These are phyloP conservation scores for Oryctes rhinoceros DNA, from an alignment of 1,140 invertebrate species.

Conservation along the genomic window DNA sequence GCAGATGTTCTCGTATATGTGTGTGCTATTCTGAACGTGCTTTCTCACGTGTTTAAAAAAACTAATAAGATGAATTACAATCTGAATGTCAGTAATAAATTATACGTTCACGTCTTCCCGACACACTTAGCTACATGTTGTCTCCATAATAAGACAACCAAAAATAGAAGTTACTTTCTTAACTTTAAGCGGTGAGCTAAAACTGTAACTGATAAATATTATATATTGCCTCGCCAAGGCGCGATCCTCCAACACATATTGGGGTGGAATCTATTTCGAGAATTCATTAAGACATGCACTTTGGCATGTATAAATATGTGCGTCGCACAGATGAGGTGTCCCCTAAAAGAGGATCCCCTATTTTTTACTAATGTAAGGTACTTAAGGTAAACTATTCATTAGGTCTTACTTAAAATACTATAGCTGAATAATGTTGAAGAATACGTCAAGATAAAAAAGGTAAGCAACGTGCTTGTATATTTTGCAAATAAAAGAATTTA, in stretches of 20 bases:
- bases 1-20: too few species aligned
- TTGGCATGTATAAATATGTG: background rate
- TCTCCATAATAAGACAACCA: background rate
- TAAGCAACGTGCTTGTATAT: too few species aligned
- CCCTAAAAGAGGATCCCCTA: background rate
- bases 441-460: too few species aligned
- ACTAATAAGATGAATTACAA: constrained; percentile 4
- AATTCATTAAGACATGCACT: constrained; percentile 1
- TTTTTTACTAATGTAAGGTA: too few species aligned
- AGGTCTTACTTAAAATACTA: too few species aligned
- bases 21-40: too few species aligned
- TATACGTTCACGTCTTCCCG: background rate
- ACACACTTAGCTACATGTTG: constrained; percentile 11
- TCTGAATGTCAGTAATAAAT: constrained; percentile 19
- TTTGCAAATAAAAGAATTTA: too few species aligned
- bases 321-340: background rate
- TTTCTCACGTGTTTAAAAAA: too few species aligned
- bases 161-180: constrained; percentile 20
- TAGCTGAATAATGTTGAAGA: too few species aligned
- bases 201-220: constrained; percentile 24
- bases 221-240: background rate
- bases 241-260: background rate
- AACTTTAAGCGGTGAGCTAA: background rate
- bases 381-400: too few species aligned
- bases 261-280: constrained; percentile 15